Conservation (phyloP, 2,888 invertebrate genomes). For the Andrena hattorfiana region DNA sequence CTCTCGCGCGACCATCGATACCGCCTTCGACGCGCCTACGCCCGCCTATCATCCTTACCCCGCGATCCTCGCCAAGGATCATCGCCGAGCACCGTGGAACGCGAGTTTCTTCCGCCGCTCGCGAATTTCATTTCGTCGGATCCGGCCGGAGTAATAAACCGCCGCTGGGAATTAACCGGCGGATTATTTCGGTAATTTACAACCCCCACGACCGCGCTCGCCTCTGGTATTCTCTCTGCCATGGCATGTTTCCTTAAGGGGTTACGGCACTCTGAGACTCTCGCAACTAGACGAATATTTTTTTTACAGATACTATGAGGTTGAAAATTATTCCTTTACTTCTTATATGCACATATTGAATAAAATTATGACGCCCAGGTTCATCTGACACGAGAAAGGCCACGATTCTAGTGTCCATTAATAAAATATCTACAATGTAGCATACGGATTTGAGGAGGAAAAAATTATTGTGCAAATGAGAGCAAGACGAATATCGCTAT, state of each 20-base stretch:
- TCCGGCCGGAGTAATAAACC: slow-evolving; percentile 79
- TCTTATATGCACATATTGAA: too few relatives aligned
- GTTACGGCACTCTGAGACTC: background rate
- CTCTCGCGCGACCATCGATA: slow-evolving; percentile 31
- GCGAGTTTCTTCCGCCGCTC: slow-evolving; percentile 62
- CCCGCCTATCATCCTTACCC: background rate
- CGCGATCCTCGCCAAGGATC: background rate
- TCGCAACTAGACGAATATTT: background rate
- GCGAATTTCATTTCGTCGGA: slow-evolving; percentile 80
- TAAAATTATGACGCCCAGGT: too few relatives aligned
- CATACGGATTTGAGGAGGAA: too few relatives aligned
- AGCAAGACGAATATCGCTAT: too few relatives aligned
- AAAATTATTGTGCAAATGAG: too few relatives aligned
- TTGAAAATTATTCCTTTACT: too few relatives aligned
- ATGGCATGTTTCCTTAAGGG: slow-evolving; percentile 43
- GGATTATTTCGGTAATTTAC: slow-evolving; percentile 83
- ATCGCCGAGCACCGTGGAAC: background rate
- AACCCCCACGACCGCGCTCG: slow-evolving; percentile 73
- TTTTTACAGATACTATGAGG: background rate
- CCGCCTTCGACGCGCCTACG: slow-evolving; percentile 1
- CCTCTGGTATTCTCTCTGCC: slow-evolving; percentile 74
- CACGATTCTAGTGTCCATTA: too few relatives aligned
- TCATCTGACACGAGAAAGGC: too few relatives aligned
- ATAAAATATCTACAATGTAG: too few relatives aligned
- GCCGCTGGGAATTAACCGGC: slow-evolving; percentile 80